Conservation (phyloP, 2,888 invertebrate species). For the Polia nebulosa region DNA sequence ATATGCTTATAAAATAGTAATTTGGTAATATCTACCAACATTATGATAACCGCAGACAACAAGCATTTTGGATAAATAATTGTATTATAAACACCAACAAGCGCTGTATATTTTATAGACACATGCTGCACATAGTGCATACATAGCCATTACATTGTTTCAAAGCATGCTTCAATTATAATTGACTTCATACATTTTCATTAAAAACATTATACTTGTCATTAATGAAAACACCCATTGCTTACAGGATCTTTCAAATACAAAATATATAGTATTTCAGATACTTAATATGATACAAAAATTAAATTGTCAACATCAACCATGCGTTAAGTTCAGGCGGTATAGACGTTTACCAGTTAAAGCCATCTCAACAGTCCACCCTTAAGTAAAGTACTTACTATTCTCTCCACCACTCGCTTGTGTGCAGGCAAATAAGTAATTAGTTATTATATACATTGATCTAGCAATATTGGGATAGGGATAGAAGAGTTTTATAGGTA, state of each 20-base stretch:
- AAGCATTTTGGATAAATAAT: constrained; percentile 28
- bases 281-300: background rate
- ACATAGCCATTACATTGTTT: constrained; percentile 18
- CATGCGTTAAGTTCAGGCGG: constrained; percentile 41
- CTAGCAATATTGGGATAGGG: background rate
- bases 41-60: constrained; percentile 11
- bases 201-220: background rate
- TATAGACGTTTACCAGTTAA: constrained; percentile 57
- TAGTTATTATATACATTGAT: constrained; percentile 49
- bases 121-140: constrained; percentile 22
- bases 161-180: constrained; percentile 30
- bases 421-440: constrained; percentile 83
- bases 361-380: constrained; percentile 65
- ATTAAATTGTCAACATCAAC: constrained; percentile 13
- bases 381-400: constrained; percentile 83
- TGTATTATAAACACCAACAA: constrained; percentile 28
- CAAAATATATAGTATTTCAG: background rate
- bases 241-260: background rate
- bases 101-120: constrained; percentile 13
- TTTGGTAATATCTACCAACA: constrained; percentile 3
- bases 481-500: background rate
- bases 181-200: background rate
- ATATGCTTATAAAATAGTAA: background rate
- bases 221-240: background rate
- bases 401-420: constrained; percentile 89